phyloP scores from a whole-genome alignment of 2,797 vertebrate species.

The Labeo calbasu region DNA sequence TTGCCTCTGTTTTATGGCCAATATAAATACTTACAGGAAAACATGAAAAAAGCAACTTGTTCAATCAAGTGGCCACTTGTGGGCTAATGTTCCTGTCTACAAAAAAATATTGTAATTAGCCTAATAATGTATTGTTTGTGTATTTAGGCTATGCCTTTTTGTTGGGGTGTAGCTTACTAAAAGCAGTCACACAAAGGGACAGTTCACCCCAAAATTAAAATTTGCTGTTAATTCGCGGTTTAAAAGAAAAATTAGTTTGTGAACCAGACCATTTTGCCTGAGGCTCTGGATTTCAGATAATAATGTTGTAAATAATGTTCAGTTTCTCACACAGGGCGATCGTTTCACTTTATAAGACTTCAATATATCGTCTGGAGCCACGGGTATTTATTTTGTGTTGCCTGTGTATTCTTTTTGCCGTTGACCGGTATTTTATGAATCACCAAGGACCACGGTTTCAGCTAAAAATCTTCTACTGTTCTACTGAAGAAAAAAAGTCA shows the following conservation, averaged over 20 bases:
- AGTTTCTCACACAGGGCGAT: too few relatives aligned
- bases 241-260: not conserved
- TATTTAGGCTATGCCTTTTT: not conserved
- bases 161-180: not conserved
- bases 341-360: too few relatives aligned
- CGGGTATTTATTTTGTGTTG: too few relatives aligned
- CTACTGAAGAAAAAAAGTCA: too few relatives aligned
- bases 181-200: not conserved
- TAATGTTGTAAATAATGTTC: too few relatives aligned
- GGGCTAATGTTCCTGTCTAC: constrained; percentile 34
- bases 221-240: not conserved
- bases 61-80: constrained; percentile 51
- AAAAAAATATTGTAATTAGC: not conserved
- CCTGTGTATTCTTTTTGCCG: too few relatives aligned
- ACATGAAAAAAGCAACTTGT: constrained; percentile 46
- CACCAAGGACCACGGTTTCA: too few relatives aligned
- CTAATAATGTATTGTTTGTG: not conserved
- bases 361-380: too few relatives aligned
- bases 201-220: not conserved
- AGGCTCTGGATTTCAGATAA: too few relatives aligned
- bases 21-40: constrained; percentile 19
- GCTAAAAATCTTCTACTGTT: too few relatives aligned
- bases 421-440: too few relatives aligned
- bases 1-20: constrained; percentile 45
- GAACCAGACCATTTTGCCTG: too few relatives aligned